Evolutionary conservation across 2,797 vertebrate genomes (phyloP).

Genomic region (Buceros bicornis): DNA sequence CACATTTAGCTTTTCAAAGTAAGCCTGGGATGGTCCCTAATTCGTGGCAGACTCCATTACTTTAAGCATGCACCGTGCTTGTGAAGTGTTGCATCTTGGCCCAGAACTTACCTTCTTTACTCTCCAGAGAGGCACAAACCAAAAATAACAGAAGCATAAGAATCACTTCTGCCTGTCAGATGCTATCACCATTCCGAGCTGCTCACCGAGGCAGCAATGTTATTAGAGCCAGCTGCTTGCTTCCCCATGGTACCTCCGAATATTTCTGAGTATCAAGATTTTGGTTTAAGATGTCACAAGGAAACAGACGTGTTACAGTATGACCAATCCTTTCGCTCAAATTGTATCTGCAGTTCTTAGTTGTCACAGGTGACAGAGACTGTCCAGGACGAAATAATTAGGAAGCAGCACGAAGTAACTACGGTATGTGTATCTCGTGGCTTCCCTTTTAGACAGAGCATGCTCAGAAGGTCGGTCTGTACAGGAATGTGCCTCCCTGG

Average conservation of each 20-base stretch:
- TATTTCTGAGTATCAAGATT: neutral
- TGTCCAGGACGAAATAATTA: neutral
- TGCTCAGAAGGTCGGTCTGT: slow-evolving; percentile 31
- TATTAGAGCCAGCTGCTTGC: neutral
- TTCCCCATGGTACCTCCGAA: neutral
- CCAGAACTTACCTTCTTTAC: slow-evolving; percentile 75
- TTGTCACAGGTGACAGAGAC: neutral
- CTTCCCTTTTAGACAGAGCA: neutral
- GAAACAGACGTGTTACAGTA: neutral
- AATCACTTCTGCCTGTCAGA: slow-evolving; percentile 28
- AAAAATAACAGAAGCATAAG: slow-evolving; percentile 64
- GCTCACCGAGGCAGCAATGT: neutral
- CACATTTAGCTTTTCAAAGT: slow-evolving; percentile 19
- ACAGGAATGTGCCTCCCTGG: slow-evolving; percentile 73
- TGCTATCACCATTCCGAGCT: slow-evolving; percentile 27
- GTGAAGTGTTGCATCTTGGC: neutral
- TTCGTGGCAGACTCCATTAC: neutral
- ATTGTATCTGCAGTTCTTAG: neutral
- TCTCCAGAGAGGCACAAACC: slow-evolving; percentile 82
- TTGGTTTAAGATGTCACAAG: neutral
- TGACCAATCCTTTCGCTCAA: neutral
- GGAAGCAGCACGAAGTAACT: neutral
- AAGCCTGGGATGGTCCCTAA: slow-evolving; percentile 67
- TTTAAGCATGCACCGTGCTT: slow-evolving; percentile 66
- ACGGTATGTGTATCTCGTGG: neutral